Base-by-base conservation (phyloP, 2,888 invertebrate species). In the Phyto melanocephala region DNA sequence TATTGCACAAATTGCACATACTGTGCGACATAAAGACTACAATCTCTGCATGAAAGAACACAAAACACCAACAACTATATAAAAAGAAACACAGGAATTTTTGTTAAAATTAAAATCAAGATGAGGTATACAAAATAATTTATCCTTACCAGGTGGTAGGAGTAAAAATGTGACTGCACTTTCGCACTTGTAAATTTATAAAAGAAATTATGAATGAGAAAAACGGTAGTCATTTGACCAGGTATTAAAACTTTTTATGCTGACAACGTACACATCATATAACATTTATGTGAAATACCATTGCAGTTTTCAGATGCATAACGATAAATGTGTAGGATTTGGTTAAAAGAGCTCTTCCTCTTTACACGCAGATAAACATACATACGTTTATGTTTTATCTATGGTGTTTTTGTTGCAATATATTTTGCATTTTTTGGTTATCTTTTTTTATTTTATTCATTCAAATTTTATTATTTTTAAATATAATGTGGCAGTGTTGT, bases 81-180 rank as follows among this genome's bases (percentile, higher is more conserved):
- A 7, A 37, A 71, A 47, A 24, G 37, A 50, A 74, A 6, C 2
- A 24, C 45, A 45, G 1, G 35, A 28, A 6, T 58, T 65, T 35
- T 22, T 40, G 45, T 65, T 65, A 40, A 58, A 65, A 72, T 79
- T 72, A 72, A 54, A 71, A 78, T 78, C 37, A 54, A 63, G 45
- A 63, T 56, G 50, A 56, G 20, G 35, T 54, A 28, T 56, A 45
- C 20, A 58, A 67, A 65, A 71, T 60, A 22, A 67, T 78, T 63
- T 71, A 37, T 78, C n/a, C 20, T 63, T 63, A 35, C 22, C 15
- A 54, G 22, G 54, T 37, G 62, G 77, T 24, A 17, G 28, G 77
- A 37, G 52, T 35, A 13, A 71, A 63, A 77, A 63, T 28, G 42
- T 56, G 17, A 1, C 20, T 40, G 17, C 7, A 15, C 17, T 45